Conservation (phyloP, 2,888 invertebrate species). For the Archips xylosteana region DNA sequence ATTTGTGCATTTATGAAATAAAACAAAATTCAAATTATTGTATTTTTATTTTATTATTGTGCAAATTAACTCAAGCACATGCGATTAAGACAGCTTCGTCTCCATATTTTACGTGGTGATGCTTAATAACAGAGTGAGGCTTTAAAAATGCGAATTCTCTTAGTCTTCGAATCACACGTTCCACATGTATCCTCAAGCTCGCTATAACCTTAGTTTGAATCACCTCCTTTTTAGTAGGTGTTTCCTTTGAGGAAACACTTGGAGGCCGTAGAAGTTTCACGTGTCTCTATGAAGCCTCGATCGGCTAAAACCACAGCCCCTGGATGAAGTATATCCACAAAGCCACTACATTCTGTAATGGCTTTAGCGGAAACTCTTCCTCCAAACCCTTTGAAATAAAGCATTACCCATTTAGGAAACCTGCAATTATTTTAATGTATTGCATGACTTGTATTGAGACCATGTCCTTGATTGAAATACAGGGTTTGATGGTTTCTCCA, state of each 20-base stretch:
- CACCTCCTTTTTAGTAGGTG: no score
- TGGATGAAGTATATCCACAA: neutral
- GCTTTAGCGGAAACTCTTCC: neutral
- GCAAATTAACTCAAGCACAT: no score
- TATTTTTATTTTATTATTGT: no score
- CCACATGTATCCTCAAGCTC: no score
- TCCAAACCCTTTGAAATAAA: constrained; percentile 5
- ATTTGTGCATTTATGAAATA: no score
- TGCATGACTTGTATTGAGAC: constrained; percentile 6
- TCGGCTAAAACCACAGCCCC: constrained; percentile 4
- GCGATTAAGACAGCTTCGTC: no score
- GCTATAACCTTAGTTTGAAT: no score
- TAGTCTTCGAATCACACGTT: no score
- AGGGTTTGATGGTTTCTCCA: neutral
- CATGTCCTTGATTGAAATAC: neutral
- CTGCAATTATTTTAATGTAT: constrained; percentile 8
- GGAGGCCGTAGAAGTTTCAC: constrained; percentile 4
- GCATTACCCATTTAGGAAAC: neutral
- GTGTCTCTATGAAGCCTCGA: constrained; percentile 5
- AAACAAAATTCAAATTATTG: no score
- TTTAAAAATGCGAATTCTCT: no score
- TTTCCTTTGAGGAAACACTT: neutral
- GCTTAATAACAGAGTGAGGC: no score
- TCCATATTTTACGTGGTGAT: no score
- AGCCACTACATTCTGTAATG: neutral